A percentile compares a stretch with the other conserved stretches of the same genome.
phyloP scores from a whole-genome alignment of 2,113 vertebrate genomes.

The Hylia prasina region DNA sequence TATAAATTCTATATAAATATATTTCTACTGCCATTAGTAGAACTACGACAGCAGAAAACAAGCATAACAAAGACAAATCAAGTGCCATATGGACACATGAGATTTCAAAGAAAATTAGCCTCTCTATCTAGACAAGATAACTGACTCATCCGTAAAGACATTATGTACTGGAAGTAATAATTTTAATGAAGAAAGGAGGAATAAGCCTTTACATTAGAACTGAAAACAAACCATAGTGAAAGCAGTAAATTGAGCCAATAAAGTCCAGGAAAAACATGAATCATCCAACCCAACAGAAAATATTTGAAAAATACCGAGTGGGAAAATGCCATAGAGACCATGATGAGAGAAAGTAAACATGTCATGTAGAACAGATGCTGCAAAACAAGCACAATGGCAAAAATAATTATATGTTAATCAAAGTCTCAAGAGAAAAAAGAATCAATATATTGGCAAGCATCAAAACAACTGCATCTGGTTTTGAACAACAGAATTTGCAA shows the following conservation, averaged over 20 bases:
- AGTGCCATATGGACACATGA: not conserved
- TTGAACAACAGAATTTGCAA: not conserved
- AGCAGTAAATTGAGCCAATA: not conserved
- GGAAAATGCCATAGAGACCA: not conserved
- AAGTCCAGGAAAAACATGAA: slow-evolving; percentile 30
- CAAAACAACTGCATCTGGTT: not conserved
- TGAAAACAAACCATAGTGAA: slow-evolving; percentile 7
- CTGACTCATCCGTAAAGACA: not conserved
- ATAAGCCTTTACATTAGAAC: not conserved
- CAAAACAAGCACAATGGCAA: slow-evolving; percentile 1
- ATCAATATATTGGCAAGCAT: slow-evolving; percentile 2
- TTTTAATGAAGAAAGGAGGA: slow-evolving; percentile 27
- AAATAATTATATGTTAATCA: not conserved
- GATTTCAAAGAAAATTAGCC: not conserved
- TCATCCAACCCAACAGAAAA: not conserved
- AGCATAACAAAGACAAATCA: not conserved
- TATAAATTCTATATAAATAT: not conserved
- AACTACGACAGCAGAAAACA: not conserved
- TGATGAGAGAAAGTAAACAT: slow-evolving; percentile 15
- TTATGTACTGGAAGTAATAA: not conserved
- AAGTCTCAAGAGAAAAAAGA: not conserved
- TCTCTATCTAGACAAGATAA: not conserved
- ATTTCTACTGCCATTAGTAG: not conserved
- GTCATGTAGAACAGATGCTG: not conserved
- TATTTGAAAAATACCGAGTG: slow-evolving; percentile 1